phyloP scores from a whole-genome alignment of 2,797 vertebrate genomes.

The Antrozous pallidus region DNA sequence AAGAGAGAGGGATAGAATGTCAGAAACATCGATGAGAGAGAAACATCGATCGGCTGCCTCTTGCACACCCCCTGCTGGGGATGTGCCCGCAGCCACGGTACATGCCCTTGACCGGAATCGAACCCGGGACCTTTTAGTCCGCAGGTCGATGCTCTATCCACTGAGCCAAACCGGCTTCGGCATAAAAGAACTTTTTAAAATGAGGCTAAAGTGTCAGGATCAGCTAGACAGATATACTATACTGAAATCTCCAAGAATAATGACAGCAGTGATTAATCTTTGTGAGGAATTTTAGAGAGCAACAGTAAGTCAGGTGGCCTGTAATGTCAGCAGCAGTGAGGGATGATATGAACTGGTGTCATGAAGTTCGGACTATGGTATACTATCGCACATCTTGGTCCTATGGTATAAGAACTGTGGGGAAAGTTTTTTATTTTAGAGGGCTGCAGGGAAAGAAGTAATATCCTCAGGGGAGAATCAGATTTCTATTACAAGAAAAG shows the following conservation, averaged over 20 bases:
- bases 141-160: too few species aligned
- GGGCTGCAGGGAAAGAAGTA: background rate
- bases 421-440: background rate
- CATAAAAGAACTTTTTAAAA: background rate
- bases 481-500: background rate
- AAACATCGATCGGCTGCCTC: too few species aligned
- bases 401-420: background rate
- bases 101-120: too few species aligned
- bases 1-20: too few species aligned
- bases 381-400: background rate
- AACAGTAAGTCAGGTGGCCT: background rate
- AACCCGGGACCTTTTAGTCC: too few species aligned
- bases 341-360: background rate
- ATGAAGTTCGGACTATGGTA: background rate
- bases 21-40: too few species aligned
- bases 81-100: too few species aligned
- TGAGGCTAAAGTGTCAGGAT: background rate
- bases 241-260: background rate
- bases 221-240: background rate
- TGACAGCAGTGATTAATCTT: background rate
- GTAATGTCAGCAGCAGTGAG: background rate
- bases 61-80: too few species aligned
- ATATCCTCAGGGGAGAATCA: background rate
- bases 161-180: too few species aligned
- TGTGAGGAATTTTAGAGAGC: background rate